Evolutionary conservation across 2,113 vertebrate genomes (phyloP).

Genomic region (Formicarius rufipectus): DNA sequence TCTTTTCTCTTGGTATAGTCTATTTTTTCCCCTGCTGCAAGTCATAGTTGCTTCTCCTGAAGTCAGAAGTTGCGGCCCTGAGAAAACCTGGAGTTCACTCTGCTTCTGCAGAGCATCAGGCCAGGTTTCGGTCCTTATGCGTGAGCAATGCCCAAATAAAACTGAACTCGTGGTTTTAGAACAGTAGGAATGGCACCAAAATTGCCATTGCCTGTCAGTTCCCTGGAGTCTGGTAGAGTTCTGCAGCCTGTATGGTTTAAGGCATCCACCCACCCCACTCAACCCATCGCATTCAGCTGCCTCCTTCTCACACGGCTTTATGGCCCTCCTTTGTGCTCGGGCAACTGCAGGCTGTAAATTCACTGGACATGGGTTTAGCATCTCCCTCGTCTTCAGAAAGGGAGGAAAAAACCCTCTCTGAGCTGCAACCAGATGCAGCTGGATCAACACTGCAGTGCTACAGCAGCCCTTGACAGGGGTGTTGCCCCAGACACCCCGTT

Average conservation of each 20-base stretch:
- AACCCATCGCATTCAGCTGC: background rate
- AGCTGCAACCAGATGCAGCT: background rate
- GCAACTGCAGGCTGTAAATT: background rate
- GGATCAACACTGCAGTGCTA: background rate
- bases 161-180: rapidly evolving
- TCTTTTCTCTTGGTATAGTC: rapidly evolving
- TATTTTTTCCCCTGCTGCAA: rapidly evolving
- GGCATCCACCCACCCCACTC: background rate
- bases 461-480: background rate
- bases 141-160: background rate
- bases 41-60: rapidly evolving
- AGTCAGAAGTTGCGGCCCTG: background rate
- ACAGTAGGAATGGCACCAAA: rapidly evolving
- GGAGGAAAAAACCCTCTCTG: background rate
- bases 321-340: constrained; percentile 1
- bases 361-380: rapidly evolving
- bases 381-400: rapidly evolving
- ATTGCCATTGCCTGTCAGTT: rapidly evolving
- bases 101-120: background rate
- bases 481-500: background rate
- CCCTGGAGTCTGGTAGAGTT: background rate
- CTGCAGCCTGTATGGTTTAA: background rate
- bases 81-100: rapidly evolving
- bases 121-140: background rate
- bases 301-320: background rate